A percentile compares a stretch with the other conserved stretches of the same genome.
phyloP scores from a whole-genome alignment of 2,888 invertebrate species.

The Epicampocera succincta region DNA sequence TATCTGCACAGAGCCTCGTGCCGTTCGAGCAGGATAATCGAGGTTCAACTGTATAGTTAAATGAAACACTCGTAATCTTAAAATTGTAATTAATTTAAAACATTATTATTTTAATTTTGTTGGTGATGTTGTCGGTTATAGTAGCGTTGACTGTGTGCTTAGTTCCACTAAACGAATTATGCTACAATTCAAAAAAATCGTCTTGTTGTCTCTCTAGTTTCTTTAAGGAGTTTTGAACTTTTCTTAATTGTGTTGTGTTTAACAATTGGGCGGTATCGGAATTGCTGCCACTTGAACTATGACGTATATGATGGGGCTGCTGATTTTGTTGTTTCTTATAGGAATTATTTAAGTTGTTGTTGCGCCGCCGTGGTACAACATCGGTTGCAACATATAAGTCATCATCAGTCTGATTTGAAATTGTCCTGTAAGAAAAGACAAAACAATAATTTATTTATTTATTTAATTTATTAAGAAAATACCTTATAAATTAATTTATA shows the following conservation, averaged over 20 bases:
- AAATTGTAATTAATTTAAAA: constrained; percentile 49
- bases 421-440: constrained; percentile 72
- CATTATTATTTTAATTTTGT: constrained; percentile 54
- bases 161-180: constrained; percentile 72
- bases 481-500: too few relatives aligned
- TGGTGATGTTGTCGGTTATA: constrained; percentile 19
- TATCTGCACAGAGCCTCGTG: too few relatives aligned
- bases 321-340: constrained; percentile 77
- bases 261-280: constrained; percentile 81
- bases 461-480: too few relatives aligned
- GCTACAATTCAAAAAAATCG: constrained; percentile 96
- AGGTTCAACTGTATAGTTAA: too few relatives aligned
- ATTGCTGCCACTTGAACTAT: constrained; percentile 83
- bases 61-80: constrained; percentile 34
- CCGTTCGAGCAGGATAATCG: too few relatives aligned
- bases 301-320: constrained; percentile 76
- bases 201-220: constrained; percentile 93
- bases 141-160: constrained; percentile 29
- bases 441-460: background rate
- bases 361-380: constrained; percentile 76
- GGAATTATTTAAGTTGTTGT: constrained; percentile 77
- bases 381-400: constrained; percentile 78
- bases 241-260: constrained; percentile 90
- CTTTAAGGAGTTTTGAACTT: constrained; percentile 90
- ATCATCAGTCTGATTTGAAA: constrained; percentile 79